Conservation (phyloP, 92 coral and sea anemone species). For the Porites lobata region DNA sequence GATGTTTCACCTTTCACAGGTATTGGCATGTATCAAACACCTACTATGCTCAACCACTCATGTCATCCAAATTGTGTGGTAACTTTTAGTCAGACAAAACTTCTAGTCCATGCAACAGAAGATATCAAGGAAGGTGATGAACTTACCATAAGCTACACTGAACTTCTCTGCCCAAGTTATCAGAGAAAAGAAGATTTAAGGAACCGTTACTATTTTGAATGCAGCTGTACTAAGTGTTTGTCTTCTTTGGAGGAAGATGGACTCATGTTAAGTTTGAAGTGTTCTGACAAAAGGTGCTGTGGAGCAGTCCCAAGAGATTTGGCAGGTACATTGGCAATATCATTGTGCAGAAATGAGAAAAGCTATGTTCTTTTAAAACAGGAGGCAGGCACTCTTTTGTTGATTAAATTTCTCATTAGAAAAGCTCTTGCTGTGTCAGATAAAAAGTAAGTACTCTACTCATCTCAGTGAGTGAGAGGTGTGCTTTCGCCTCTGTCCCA, state of each 20-base stretch:
- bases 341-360: background rate
- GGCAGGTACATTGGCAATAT: slow-evolving; percentile 1
- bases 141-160: slow-evolving; percentile 93
- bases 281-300: slow-evolving; percentile 68
- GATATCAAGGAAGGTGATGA: slow-evolving; percentile 79
- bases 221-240: slow-evolving; percentile 78
- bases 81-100: slow-evolving; percentile 73
- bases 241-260: slow-evolving; percentile 67
- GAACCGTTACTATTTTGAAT: slow-evolving; percentile 86
- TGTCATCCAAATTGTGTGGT: slow-evolving; percentile 95
- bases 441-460: too few species aligned
- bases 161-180: slow-evolving; percentile 81
- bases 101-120: slow-evolving; percentile 71
- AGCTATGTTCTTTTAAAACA: too few species aligned
- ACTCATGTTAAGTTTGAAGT: slow-evolving; percentile 73
- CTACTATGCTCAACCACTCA: slow-evolving; percentile 89
- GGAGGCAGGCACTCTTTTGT: too few species aligned
- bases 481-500: too few species aligned
- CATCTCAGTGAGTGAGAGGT: too few species aligned
- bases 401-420: too few species aligned
- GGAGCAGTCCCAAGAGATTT: slow-evolving; percentile 54
- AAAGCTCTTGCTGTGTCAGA: too few species aligned
- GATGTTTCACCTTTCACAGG: slow-evolving; percentile 55
- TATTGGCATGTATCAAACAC: slow-evolving; percentile 78
- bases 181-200: slow-evolving; percentile 77